Evolutionary conservation across 2,888 invertebrate species (phyloP).

Genomic region (Thera britannica): DNA sequence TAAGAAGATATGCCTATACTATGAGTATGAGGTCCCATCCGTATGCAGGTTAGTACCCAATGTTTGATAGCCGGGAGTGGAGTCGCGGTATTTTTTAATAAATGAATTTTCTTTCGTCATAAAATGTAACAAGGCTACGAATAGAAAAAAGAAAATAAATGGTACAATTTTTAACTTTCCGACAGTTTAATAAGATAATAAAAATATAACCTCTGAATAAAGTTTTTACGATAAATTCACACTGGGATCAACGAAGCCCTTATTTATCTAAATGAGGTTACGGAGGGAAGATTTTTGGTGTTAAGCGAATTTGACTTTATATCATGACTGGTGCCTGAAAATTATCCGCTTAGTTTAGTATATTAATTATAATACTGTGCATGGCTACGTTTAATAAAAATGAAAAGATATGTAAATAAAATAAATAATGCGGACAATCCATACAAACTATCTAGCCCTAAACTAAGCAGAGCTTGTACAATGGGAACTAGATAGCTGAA

Average conservation of each 20-base stretch:
- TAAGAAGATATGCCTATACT: no score
- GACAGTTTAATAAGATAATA: conserved; percentile 82
- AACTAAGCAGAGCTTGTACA: no score
- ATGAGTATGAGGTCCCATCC: no score
- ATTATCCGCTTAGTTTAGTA: no score
- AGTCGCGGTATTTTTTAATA: conserved; percentile 44
- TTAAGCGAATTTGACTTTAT: not conserved
- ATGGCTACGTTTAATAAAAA: no score
- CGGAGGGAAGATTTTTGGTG: conserved; percentile 10
- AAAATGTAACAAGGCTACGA: conserved; percentile 69
- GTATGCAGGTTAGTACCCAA: not conserved
- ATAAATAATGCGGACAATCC: no score
- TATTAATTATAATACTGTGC: no score
- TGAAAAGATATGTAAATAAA: no score
- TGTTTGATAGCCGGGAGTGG: not conserved
- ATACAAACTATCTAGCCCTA: no score
- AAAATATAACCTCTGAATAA: conserved; percentile 71
- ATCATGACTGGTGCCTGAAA: not conserved
- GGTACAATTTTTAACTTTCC: conserved; percentile 80
- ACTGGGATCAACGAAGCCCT: conserved; percentile 37
- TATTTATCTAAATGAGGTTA: conserved; percentile 39
- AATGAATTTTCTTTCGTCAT: conserved; percentile 65
- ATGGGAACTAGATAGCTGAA: no score
- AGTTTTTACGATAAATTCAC: conserved; percentile 44
- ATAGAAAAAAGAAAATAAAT: conserved; percentile 69